Evolutionary conservation across 2,888 invertebrate genomes (phyloP), one percentile per base, ranked within the genome.

Genomic region (Thelaira solivaga): DNA sequence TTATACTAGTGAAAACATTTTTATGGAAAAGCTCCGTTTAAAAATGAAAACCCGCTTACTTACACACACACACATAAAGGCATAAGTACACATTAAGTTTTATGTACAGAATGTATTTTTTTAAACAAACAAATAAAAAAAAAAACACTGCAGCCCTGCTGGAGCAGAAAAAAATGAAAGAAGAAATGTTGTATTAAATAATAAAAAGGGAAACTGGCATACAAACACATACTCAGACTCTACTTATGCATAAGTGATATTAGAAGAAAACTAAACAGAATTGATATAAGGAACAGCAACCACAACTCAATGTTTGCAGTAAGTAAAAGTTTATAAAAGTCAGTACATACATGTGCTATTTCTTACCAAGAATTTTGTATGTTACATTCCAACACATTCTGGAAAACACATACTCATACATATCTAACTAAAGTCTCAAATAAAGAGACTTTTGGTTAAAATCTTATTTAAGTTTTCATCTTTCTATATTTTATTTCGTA

Each of bases 221-320:
- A 62, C 13, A 68, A 61, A 68, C 51, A 72, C 41, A 71, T 61
- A 55, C 85, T 85, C 83, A 81, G 83, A 83, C 84, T n/a, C n/a
- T 67, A 84, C 85, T 85, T 85, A 82, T 85, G 83, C 82, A 85
- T 83, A 85, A 85, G 85, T 85, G 85, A 85, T 84, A 85, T 85
- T 85, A 85, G 84, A 83, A 84, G 84, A 85, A 85, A 85, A 81
- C 84, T 82, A 84, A 84, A 29, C 10, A 45, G 39, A 36, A 13
- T 20, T 39, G 18, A 64, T 18, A n/a, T 8, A 41, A 20, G 0
- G 45, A 47, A 18, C 10, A 47, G 8, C 3, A 64, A 53, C 67
- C 53, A 51, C 34, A 68, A 49, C 61, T 53, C 22, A 51, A n/a
- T 36, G 24, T 22, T 22, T 39, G 13, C 7, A 13, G 1, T 39